Conservation (phyloP, 1,140 invertebrate genomes). For the Colletes latitarsis region DNA sequence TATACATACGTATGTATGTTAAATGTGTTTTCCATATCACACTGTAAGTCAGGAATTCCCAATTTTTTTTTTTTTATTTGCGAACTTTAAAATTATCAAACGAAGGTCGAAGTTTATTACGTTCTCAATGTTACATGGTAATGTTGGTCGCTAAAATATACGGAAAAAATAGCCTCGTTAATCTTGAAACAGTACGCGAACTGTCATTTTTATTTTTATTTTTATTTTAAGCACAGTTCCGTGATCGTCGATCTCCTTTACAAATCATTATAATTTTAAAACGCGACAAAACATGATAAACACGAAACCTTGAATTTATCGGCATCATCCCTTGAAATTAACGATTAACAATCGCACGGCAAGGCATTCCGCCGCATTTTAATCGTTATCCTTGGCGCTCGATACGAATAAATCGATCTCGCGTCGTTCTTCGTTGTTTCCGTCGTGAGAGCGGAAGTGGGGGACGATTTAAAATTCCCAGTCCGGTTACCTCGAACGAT, state of each 20-base stretch:
- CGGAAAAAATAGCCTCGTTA: background rate
- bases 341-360: background rate
- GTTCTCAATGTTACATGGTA: background rate
- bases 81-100: too few relatives aligned
- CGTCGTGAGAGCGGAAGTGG: background rate
- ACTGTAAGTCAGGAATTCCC: too few relatives aligned
- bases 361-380: conserved; percentile 6
- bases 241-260: background rate
- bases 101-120: background rate
- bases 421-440: background rate
- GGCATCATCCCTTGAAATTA: background rate
- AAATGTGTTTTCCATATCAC: too few relatives aligned
- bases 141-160: background rate
- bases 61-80: too few relatives aligned
- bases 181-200: background rate
- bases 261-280: background rate
- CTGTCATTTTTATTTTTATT: background rate
- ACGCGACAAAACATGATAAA: too few relatives aligned
- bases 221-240: background rate
- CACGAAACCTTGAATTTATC: background rate
- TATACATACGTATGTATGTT: too few relatives aligned
- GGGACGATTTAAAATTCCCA: background rate
- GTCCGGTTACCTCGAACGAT: background rate
- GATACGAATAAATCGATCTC: background rate
- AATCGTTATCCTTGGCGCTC: conserved; percentile 5